Evolutionary conservation across 2,113 vertebrate genomes (phyloP).

Genomic region (Forbesichthys papilliferus): DNA sequence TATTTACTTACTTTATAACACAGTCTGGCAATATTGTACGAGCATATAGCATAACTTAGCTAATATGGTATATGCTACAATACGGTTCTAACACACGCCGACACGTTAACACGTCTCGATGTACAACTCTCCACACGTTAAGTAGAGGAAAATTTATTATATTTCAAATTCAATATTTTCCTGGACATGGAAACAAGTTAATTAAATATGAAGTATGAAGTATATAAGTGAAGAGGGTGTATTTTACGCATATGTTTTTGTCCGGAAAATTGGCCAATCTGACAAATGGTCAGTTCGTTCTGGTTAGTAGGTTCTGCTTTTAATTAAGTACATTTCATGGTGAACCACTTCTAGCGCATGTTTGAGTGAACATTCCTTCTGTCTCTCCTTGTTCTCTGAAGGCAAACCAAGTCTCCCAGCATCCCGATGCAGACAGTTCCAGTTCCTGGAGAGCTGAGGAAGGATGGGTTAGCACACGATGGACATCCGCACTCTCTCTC

Average conservation of each 20-base stretch:
- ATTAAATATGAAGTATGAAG: no score
- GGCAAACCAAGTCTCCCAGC: conserved; percentile 89
- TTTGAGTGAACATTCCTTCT: not conserved
- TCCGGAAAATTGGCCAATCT: not conserved
- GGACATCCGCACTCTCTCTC: conserved; percentile 79
- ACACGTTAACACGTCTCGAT: not conserved
- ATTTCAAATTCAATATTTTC: not conserved
- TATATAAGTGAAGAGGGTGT: no score
- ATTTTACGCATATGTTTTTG: no score
- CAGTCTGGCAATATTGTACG: no score
- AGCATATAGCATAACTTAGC: no score
- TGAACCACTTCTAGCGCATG: not conserved
- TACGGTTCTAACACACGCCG: no score
- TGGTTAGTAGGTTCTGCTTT: no score
- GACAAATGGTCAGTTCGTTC: not conserved
- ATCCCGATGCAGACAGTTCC: conserved; percentile 86
- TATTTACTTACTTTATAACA: no score
- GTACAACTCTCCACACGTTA: not conserved
- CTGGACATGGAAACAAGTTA: no score
- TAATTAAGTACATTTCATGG: no score
- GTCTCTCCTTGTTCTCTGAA: conserved; percentile 58
- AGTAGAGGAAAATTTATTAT: not conserved
- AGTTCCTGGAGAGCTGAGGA: conserved; percentile 82
- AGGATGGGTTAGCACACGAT: conserved; percentile 80
- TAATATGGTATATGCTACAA: no score